These are phyloP conservation scores for Poecilia wingei DNA, from an alignment of 2,797 vertebrate species.

Conservation along the genomic window DNA sequence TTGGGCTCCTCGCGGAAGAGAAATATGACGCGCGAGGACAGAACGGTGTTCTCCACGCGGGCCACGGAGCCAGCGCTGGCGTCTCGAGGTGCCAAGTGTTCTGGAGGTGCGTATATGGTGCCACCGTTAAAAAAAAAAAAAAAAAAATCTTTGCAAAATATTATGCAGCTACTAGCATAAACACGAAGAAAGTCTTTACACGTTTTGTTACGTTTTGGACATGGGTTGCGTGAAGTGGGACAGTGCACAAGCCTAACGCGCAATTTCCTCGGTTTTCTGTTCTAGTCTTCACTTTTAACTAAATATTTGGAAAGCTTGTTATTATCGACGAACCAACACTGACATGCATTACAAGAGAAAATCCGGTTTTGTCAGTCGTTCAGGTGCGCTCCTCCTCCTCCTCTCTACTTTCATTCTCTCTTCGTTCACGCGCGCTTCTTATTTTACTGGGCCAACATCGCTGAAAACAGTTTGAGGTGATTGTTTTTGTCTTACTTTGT, in stretches of 20 bases:
- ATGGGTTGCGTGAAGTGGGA: not conserved
- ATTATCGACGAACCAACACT: not conserved
- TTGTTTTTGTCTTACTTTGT: not conserved
- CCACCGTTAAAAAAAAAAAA: not conserved
- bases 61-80: constrained; percentile 12
- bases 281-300: not conserved
- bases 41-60: constrained; percentile 40
- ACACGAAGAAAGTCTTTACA: not conserved
- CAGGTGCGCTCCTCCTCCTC: not conserved
- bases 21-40: constrained; percentile 60
- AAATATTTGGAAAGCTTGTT: not conserved
- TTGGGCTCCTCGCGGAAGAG: constrained; percentile 51
- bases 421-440: not conserved
- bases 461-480: constrained; percentile 8
- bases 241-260: not conserved
- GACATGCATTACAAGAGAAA: not conserved
- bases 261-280: not conserved
- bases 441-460: constrained; percentile 1
- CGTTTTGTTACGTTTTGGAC: not conserved
- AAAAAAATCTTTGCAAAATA: not conserved
- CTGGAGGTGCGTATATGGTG: constrained; percentile 47
- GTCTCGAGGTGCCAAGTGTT: not conserved
- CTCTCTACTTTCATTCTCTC: not conserved
- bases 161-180: not conserved
- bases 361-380: not conserved